phyloP scores from a whole-genome alignment of 1,140 invertebrate genomes.

The Magallana angulata region DNA sequence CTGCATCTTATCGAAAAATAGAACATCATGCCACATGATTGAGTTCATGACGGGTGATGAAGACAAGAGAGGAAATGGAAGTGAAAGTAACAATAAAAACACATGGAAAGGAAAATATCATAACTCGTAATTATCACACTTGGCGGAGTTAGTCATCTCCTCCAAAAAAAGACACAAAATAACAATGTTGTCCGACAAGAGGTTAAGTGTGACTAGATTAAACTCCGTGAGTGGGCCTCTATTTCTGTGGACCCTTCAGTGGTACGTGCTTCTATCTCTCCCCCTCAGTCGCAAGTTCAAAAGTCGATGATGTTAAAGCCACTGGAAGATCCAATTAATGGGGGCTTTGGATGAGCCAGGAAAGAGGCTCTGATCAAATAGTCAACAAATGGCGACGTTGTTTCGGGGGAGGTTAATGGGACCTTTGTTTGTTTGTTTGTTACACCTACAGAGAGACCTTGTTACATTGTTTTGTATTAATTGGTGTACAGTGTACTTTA shows the following conservation, averaged over 20 bases:
- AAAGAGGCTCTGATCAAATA: neutral
- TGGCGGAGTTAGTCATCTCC: neutral
- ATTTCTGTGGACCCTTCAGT: neutral
- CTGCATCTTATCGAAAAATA: conserved; percentile 35
- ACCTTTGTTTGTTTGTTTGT: too few species aligned
- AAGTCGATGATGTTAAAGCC: neutral
- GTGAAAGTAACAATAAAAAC: conserved; percentile 21
- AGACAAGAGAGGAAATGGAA: neutral
- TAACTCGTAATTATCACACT: conserved; percentile 4
- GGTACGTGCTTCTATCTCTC: neutral
- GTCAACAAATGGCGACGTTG: neutral
- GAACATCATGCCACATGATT: conserved; percentile 11
- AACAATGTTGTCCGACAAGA: neutral
- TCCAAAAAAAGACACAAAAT: neutral
- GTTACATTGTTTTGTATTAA: too few species aligned
- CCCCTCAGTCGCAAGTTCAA: neutral
- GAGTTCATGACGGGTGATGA: conserved; percentile 4
- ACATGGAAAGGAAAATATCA: neutral
- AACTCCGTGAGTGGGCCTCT: neutral
- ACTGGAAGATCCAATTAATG: neutral
- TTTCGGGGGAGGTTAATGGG: too few species aligned
- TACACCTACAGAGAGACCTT: too few species aligned
- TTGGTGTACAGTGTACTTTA: neutral
- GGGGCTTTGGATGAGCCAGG: neutral
- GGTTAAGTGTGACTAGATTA: conserved; percentile 12